Evolutionary conservation across 2,888 invertebrate genomes (phyloP), one percentile per base, ranked within the genome.

Genomic region (Caenorhabditis angaria): DNA sequence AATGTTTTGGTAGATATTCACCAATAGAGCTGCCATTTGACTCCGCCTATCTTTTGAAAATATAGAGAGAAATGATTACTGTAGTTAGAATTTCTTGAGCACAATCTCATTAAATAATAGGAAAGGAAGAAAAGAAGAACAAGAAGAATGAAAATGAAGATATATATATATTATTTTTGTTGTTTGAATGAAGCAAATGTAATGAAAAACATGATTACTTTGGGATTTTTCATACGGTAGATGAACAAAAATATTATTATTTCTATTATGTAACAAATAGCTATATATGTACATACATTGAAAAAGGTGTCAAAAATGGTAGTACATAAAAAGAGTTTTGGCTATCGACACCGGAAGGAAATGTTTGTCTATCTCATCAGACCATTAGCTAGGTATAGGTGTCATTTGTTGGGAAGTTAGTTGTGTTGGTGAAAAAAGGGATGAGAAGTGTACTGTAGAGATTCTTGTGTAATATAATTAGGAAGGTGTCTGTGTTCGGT

Each of bases 81-180:
- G 41, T 41, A 41, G 41, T 3, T 41, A 18, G 18, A 70, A 70
- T 64, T 41, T 41, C 18, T 41, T 70, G 64, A 70, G 61, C 69
- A 70, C 69, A 70, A 70, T 70, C 69, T 70, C 69, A 70, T 70
- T 70, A 70, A 70, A 70, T 64, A 41, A 41, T 51, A 25, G 51
- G 10, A 25, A 22, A 51, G 25, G n/a, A 24, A 27, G 55, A 51
- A 35, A 28, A 51, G n/a, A 54, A 58, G 61, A 67, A 61, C 50
- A 50, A 50, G 12, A 28, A 59, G 32, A 61, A 61, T 67, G 61
- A 62, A 51, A 67, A 53, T 56, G 58, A 58, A 61, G 27, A 28
- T 48, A 47, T 29, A 47, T 54, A 50, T 25, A 28, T 50, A 50
- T 55, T 27, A 20, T 54, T 51, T 61, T 24, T 53, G n/a, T n/a